Evolutionary conservation across 2,888 invertebrate genomes (phyloP).

Genomic region (Drosophila flavopinicola): DNA sequence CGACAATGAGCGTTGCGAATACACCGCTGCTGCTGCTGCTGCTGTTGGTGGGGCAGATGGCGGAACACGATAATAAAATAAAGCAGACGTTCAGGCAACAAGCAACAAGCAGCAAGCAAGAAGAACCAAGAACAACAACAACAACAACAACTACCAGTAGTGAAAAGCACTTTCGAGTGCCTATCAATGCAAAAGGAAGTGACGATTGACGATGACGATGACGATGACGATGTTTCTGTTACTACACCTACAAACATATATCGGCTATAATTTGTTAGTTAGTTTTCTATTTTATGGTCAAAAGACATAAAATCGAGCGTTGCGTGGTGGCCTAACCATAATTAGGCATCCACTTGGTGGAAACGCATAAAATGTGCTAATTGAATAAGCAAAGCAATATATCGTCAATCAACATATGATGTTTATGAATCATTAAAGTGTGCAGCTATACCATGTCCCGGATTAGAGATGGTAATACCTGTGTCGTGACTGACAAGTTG

Average conservation of each 20-base stretch:
- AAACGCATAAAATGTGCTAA: constrained; percentile 80
- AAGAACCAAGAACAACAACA: not conserved
- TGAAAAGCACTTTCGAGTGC: constrained; percentile 34
- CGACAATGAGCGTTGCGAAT: constrained; percentile 60
- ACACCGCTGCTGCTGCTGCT: constrained; percentile 21
- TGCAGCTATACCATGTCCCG: constrained; percentile 6
- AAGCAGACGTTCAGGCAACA: constrained; percentile 57
- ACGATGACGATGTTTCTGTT: constrained; percentile 28
- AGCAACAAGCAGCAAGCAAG: constrained; percentile 14
- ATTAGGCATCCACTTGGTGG: constrained; percentile 49
- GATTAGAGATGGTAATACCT: not conserved
- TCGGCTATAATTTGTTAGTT: constrained; percentile 39
- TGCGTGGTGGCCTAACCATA: constrained; percentile 56
- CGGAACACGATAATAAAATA: constrained; percentile 72
- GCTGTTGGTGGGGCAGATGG: constrained; percentile 62
- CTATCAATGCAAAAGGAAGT: constrained; percentile 61
- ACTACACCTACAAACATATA: constrained; percentile 42
- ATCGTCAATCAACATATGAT: constrained; percentile 63
- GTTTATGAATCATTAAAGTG: constrained; percentile 58
- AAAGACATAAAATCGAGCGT: constrained; percentile 65
- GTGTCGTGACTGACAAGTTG: not conserved
- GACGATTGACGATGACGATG: constrained; percentile 43
- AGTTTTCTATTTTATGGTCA: constrained; percentile 58
- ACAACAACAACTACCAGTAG: constrained; percentile 23
- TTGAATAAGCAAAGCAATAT: constrained; percentile 72